phyloP scores from a whole-genome alignment of 2,888 invertebrate species.

The Aelia acuminata region DNA sequence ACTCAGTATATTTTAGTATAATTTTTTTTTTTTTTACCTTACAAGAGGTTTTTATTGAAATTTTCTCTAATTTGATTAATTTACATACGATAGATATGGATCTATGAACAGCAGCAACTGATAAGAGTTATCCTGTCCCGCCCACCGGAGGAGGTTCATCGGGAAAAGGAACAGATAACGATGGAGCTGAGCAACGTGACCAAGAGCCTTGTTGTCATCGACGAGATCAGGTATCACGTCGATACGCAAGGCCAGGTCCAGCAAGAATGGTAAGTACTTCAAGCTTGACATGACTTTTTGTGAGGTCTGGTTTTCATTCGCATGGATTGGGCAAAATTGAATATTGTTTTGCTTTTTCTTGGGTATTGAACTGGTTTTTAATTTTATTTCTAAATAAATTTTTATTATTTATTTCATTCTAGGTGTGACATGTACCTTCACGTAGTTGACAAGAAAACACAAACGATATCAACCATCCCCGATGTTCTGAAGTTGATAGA shows the following conservation, averaged over 20 bases:
- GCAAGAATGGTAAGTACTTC: slow-evolving; percentile 76
- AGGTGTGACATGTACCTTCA: slow-evolving; percentile 91
- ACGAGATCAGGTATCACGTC: slow-evolving; percentile 82
- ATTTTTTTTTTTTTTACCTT: no score
- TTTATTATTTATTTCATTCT: slow-evolving; percentile 64
- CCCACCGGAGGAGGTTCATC: slow-evolving; percentile 82
- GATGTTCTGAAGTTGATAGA: slow-evolving; percentile 86
- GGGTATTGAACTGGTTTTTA: no score
- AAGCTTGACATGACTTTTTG: no score
- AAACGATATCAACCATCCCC: slow-evolving; percentile 83
- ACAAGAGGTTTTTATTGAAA: background rate
- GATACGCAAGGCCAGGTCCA: slow-evolving; percentile 76
- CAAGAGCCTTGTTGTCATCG: slow-evolving; percentile 83
- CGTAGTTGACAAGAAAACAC: slow-evolving; percentile 81
- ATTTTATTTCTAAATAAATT: no score
- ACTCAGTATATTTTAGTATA: no score
- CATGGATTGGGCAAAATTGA: no score
- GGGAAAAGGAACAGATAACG: slow-evolving; percentile 80
- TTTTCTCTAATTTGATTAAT: background rate
- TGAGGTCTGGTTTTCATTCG: no score
- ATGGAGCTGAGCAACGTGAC: slow-evolving; percentile 83
- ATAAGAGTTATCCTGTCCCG: slow-evolving; percentile 88
- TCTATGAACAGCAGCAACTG: slow-evolving; percentile 87
- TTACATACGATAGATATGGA: slow-evolving; percentile 80
- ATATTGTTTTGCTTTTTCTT: no score